Evolutionary conservation across 2,113 vertebrate genomes (phyloP).

Genomic region (Ibidorhyncha struthersii): DNA sequence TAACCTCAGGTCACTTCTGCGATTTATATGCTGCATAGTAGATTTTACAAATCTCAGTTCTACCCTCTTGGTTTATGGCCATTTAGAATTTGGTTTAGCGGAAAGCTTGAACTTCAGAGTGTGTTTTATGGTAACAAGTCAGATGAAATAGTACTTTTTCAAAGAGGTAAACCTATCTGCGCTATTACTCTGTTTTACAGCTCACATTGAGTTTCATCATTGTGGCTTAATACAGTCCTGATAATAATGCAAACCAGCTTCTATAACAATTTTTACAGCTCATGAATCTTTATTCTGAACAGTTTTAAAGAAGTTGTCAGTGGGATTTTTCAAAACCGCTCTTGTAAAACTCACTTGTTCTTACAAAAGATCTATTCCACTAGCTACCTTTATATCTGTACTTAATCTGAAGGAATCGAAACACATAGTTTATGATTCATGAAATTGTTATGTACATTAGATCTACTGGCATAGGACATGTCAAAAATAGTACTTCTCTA

Average conservation of each 20-base stretch:
- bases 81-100: background rate
- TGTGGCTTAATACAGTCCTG: background rate
- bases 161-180: background rate
- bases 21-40: background rate
- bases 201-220: background rate
- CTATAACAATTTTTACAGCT: background rate
- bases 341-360: background rate
- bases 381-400: constrained; percentile 10
- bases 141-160: background rate
- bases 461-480: background rate
- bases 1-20: background rate
- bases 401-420: constrained; percentile 21
- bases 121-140: background rate
- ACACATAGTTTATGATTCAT: constrained; percentile 3
- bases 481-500: background rate
- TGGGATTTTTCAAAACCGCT: background rate
- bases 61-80: background rate
- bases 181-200: background rate
- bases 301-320: background rate
- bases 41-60: background rate
- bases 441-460: background rate
- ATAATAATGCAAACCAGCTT: constrained; percentile 14
- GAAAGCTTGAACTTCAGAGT: background rate
- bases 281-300: constrained; percentile 23
- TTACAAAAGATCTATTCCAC: background rate